A percentile compares a stretch with the other conserved stretches of the same genome.
These are phyloP conservation scores for Marcusenius ussheri DNA, from an alignment of 2,113 vertebrate species.

Conservation along the genomic window DNA sequence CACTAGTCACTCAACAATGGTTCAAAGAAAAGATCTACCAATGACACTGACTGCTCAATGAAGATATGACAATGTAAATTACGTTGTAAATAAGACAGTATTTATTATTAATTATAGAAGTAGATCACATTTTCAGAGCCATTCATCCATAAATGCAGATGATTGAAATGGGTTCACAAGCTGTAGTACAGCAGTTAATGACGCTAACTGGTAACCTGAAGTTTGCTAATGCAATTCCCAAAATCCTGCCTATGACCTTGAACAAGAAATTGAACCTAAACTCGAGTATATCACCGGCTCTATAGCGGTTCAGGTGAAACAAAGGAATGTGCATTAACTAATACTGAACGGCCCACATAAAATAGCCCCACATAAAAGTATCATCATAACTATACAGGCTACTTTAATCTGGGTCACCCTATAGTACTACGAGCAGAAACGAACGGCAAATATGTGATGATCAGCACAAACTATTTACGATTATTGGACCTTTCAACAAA, in stretches of 20 bases:
- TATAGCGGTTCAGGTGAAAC: not conserved
- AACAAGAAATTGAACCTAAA: not conserved
- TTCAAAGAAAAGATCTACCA: not conserved
- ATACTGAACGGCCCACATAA: not conserved
- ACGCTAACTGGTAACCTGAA: not conserved
- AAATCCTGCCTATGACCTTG: not conserved
- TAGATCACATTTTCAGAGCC: not conserved
- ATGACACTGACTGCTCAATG: not conserved
- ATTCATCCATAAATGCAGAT: not conserved
- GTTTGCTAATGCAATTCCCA: not conserved
- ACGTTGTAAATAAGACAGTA: not conserved
- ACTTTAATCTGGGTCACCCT: not conserved
- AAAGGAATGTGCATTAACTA: not conserved
- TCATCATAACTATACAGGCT: not conserved
- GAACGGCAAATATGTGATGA: not conserved
- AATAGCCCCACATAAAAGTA: not conserved
- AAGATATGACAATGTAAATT: not conserved
- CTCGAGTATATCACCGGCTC: not conserved
- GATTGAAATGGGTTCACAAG: not conserved
- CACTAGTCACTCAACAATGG: not conserved
- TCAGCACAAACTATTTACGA: not conserved
- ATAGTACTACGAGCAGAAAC: not conserved
- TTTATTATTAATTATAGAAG: not conserved
- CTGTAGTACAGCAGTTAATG: not conserved
- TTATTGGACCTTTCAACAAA: not conserved